Evolutionary conservation across 2,888 invertebrate genomes (phyloP).

Genomic region (Podotricha telesiphe): DNA sequence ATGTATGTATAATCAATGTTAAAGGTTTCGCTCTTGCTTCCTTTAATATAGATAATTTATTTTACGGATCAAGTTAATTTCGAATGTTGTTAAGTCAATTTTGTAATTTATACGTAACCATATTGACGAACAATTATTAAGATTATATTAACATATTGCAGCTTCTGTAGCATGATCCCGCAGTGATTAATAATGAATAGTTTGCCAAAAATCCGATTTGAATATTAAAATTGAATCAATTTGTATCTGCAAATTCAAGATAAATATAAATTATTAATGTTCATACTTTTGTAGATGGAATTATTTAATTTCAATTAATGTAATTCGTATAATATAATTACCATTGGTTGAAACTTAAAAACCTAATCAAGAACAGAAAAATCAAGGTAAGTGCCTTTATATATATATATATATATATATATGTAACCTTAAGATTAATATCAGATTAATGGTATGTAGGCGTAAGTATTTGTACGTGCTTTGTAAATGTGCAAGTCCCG

Average conservation of each 20-base stretch:
- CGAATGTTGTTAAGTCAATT: neutral
- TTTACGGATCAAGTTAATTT: neutral
- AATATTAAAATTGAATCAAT: conserved; percentile 7
- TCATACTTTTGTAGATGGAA: neutral
- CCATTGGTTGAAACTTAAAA: neutral
- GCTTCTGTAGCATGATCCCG: neutral
- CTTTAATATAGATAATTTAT: neutral
- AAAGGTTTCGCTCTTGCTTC: conserved; percentile 9
- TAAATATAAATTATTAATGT: neutral
- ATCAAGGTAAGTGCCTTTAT: conserved; percentile 20
- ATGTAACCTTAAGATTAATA: conserved; percentile 21
- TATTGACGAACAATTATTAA: neutral
- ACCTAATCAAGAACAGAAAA: conserved; percentile 4
- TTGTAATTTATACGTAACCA: neutral
- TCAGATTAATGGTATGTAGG: conserved; percentile 8
- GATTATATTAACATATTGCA: conserved; percentile 4
- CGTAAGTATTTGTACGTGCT: conserved; percentile 32
- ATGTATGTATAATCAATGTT: conserved; percentile 5
- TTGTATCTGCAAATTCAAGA: neutral
- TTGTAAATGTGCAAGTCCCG: conserved; percentile 64
- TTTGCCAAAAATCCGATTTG: conserved; percentile 14
- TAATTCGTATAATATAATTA: neutral
- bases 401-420: too few species aligned
- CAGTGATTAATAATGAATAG: conserved; percentile 2
- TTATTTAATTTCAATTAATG: neutral